Conservation (phyloP, 2,797 vertebrate species). For the Botia almorhae region DNA sequence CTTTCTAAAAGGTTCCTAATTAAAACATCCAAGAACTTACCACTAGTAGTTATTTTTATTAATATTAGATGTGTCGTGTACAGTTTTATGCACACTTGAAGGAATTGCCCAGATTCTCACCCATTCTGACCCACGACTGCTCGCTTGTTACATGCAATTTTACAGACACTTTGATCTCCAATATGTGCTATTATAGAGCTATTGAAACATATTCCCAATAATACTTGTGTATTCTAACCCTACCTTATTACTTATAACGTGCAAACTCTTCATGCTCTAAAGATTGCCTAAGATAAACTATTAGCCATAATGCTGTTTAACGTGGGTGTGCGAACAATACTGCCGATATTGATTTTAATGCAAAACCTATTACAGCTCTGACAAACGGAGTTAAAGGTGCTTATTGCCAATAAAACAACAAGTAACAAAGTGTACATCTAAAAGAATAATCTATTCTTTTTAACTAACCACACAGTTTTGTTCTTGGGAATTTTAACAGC, state of each 20-base stretch:
- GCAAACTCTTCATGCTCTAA: neutral
- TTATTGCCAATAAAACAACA: neutral
- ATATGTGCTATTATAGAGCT: neutral
- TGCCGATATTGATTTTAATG: constrained; percentile 7
- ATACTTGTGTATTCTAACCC: neutral
- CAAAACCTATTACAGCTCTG: constrained; percentile 13
- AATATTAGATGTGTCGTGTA: too few species aligned
- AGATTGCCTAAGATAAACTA: neutral
- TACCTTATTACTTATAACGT: neutral
- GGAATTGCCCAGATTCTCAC: neutral
- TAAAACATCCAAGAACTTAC: neutral
- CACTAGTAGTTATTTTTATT: neutral
- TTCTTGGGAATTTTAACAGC: neutral
- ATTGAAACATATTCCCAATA: neutral
- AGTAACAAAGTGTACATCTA: constrained; percentile 17
- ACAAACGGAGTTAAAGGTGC: neutral
- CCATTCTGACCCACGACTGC: too few species aligned
- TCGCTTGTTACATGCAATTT: neutral
- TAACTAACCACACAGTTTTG: neutral
- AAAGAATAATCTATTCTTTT: neutral
- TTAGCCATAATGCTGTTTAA: neutral
- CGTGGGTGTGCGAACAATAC: neutral
- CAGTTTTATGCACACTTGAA: neutral
- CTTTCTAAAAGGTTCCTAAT: neutral
- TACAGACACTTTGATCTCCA: neutral